phyloP scores from a whole-genome alignment of 2,113 vertebrate genomes.

The Gadus chalcogrammus region DNA sequence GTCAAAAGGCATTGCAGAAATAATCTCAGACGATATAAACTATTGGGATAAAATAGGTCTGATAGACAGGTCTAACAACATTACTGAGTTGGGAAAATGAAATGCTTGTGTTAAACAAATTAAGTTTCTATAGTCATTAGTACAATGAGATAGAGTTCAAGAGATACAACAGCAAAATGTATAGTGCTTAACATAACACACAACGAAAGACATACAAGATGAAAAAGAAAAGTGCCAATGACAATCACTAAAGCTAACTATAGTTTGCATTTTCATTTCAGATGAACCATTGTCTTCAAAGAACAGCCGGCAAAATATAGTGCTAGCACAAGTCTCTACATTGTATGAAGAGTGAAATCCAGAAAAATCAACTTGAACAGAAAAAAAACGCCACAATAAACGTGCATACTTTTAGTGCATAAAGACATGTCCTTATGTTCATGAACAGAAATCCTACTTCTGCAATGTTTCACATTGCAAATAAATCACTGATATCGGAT shows the following conservation, averaged over 20 bases:
- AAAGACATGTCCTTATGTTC: conserved; percentile 57
- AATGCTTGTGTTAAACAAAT: conserved; percentile 48
- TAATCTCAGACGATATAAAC: conserved; percentile 20
- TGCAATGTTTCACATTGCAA: conserved; percentile 49
- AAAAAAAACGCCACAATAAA: conserved; percentile 43
- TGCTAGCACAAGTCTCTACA: conserved; percentile 45
- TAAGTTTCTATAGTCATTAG: conserved; percentile 60
- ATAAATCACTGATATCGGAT: conserved; percentile 29
- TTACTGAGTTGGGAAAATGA: conserved; percentile 35
- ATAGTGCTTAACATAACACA: conserved; percentile 51
- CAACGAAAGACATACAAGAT: conserved; percentile 42
- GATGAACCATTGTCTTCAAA: conserved; percentile 58
- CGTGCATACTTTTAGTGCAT: conserved; percentile 69
- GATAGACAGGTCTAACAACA: conserved; percentile 19
- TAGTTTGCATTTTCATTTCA: conserved; percentile 56
- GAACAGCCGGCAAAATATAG: conserved; percentile 58
- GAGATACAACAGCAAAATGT: conserved; percentile 44
- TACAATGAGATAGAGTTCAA: conserved; percentile 54
- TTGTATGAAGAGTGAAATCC: conserved; percentile 27
- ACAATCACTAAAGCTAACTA: conserved; percentile 59
- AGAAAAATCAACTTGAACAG: conserved; percentile 38
- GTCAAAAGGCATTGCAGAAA: conserved; percentile 32
- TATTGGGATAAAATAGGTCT: conserved; percentile 18
- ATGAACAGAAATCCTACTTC: conserved; percentile 52
- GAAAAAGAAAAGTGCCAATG: conserved; percentile 59